Evolutionary conservation across 2,888 invertebrate genomes (phyloP).

Genomic region (Endotricha flammealis): DNA sequence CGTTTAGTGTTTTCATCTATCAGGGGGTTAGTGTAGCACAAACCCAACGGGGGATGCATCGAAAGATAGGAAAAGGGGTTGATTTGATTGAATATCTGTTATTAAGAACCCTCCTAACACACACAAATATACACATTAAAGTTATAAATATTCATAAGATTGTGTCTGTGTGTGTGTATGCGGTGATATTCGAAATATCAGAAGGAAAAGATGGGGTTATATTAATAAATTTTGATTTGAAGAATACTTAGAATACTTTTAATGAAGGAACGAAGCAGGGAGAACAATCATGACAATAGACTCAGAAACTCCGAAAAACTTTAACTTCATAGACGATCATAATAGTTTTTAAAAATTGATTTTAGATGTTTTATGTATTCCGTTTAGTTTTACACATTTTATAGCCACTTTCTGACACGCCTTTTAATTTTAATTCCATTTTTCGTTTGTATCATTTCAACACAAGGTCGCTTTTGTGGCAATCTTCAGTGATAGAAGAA

Average conservation of each 20-base stretch:
- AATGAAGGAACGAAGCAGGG: too few species aligned
- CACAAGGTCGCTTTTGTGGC: too few species aligned
- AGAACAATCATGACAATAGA: too few species aligned
- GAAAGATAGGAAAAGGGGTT: conserved; percentile 74
- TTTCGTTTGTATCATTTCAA: too few species aligned
- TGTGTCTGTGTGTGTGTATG: conserved; percentile 24
- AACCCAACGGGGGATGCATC: conserved; percentile 53
- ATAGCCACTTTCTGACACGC: too few species aligned
- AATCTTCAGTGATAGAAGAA: too few species aligned
- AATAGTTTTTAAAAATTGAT: conserved; percentile 2
- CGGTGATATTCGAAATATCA: conserved; percentile 11
- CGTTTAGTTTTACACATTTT: too few species aligned
- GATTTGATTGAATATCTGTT: conserved; percentile 79
- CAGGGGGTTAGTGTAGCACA: conserved; percentile 16
- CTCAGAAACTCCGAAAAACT: too few species aligned
- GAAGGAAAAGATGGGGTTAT: conserved; percentile 7
- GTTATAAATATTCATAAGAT: conserved; percentile 76
- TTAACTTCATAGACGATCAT: too few species aligned
- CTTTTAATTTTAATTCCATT: too few species aligned
- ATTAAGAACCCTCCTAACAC: conserved; percentile 67
- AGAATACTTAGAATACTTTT: too few species aligned
- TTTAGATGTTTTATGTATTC: too few species aligned
- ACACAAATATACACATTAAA: conserved; percentile 65
- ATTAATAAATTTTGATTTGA: conserved; percentile 9
- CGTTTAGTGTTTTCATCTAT: conserved; percentile 9